A percentile compares a stretch with the other conserved stretches of the same genome.
phyloP scores from a whole-genome alignment of 1,140 invertebrate genomes.

The Achroia grisella region DNA sequence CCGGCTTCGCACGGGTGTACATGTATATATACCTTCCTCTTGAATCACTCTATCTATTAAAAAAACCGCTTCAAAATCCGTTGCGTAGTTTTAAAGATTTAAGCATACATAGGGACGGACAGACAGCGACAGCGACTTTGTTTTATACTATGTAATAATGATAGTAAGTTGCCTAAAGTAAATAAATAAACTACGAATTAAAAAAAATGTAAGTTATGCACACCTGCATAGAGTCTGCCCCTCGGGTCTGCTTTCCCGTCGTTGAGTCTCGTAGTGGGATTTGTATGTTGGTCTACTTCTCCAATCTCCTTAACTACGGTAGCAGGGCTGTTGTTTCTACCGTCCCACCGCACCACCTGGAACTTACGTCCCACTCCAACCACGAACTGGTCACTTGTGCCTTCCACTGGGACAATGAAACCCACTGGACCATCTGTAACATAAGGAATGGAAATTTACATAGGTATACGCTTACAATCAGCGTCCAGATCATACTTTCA shows the following conservation, averaged over 20 bases:
- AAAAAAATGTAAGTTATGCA: not conserved
- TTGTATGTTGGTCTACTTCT: slow-evolving; percentile 76
- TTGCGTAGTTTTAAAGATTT: too few species aligned
- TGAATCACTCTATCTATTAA: too few species aligned
- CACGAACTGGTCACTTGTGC: slow-evolving; percentile 76
- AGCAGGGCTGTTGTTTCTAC: slow-evolving; percentile 59
- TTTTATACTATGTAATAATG: too few species aligned
- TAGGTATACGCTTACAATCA: too few species aligned
- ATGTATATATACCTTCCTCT: too few species aligned
- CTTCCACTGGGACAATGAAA: slow-evolving; percentile 81
- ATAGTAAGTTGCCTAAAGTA: too few species aligned
- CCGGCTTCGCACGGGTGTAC: too few species aligned
- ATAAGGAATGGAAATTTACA: not conserved
- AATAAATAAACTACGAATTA: too few species aligned
- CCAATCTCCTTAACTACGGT: slow-evolving; percentile 70
- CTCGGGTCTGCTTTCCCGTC: slow-evolving; percentile 89
- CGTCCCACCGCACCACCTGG: slow-evolving; percentile 81
- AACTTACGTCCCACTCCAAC: slow-evolving; percentile 78
- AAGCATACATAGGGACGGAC: too few species aligned
- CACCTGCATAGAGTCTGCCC: slow-evolving; percentile 86
- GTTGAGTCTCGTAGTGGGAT: slow-evolving; percentile 80
- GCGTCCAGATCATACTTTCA: too few species aligned
- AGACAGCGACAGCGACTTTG: too few species aligned
- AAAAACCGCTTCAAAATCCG: too few species aligned
- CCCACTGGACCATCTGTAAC: slow-evolving; percentile 57